Conservation (phyloP, 2,113 vertebrate genomes). For the Ursus arctos region DNA sequence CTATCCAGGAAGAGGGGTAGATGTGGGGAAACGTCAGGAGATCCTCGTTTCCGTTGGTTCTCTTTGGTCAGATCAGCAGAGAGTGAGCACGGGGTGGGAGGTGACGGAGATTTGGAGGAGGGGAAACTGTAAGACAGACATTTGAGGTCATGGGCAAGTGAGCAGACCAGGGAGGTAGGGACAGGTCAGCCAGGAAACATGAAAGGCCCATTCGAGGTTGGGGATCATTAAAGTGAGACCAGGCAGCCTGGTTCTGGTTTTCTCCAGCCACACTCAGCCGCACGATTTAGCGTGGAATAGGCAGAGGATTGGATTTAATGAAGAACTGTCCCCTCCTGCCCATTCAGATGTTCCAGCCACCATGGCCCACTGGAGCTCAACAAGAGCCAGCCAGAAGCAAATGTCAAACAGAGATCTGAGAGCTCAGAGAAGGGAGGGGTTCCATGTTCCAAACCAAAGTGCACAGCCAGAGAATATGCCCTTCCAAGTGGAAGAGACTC, state of each 20-base stretch:
- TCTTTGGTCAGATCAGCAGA: neutral
- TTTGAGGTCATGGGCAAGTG: neutral
- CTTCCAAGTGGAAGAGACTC: neutral
- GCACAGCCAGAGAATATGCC: neutral
- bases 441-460: neutral
- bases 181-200: accelerated
- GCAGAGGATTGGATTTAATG: neutral
- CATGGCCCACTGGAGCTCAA: neutral
- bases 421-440: neutral
- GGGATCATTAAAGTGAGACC: neutral
- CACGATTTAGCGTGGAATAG: neutral
- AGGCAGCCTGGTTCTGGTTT: neutral
- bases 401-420: neutral
- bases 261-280: neutral
- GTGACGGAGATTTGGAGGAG: neutral
- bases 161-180: accelerated
- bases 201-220: neutral
- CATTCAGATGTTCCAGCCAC: neutral
- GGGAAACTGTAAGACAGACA: accelerated
- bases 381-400: neutral
- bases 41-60: neutral
- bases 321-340: neutral
- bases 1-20: neutral
- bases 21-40: neutral
- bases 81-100: accelerated